Evolutionary conservation across 2,797 vertebrate genomes (phyloP).

Genomic region (Takifugu ocellatus): DNA sequence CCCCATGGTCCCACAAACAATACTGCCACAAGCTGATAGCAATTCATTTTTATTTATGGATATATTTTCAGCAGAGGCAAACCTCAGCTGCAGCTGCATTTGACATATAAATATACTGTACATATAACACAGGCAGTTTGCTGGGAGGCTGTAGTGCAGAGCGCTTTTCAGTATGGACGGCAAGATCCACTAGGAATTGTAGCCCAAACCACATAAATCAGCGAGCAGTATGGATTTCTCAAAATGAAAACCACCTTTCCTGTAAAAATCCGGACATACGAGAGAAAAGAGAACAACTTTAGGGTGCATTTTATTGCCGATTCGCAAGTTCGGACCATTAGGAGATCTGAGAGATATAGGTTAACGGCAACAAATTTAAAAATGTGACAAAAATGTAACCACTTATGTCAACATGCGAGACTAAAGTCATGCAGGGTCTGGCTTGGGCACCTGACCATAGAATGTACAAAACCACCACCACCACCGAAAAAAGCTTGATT

Average conservation of each 20-base stretch:
- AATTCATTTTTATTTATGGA: conserved; percentile 41
- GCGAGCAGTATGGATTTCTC: conserved; percentile 41
- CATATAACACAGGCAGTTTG: conserved; percentile 13
- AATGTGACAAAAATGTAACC: too few relatives aligned
- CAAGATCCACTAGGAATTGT: conserved; percentile 42
- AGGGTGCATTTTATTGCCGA: not conserved
- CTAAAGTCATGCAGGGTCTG: too few relatives aligned
- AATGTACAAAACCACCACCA: not conserved
- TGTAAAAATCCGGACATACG: conserved; percentile 14
- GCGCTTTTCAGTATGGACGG: conserved; percentile 41
- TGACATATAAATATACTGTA: conserved; percentile 39
- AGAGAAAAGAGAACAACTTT: conserved; percentile 8
- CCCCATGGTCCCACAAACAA: conserved; percentile 12
- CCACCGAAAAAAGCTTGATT: too few relatives aligned
- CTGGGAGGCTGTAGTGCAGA: conserved; percentile 36
- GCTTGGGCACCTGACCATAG: too few relatives aligned
- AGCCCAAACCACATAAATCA: conserved; percentile 42
- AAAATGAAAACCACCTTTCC: conserved; percentile 40
- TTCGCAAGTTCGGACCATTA: too few relatives aligned
- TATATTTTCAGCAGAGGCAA: conserved; percentile 30
- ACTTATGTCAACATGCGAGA: too few relatives aligned
- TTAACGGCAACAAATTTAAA: too few relatives aligned
- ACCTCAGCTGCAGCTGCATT: conserved; percentile 28
- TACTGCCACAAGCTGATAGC: conserved; percentile 37
- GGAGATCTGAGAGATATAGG: too few relatives aligned